phyloP scores from a whole-genome alignment of 2,888 invertebrate genomes.

The Acleris sparsana region DNA sequence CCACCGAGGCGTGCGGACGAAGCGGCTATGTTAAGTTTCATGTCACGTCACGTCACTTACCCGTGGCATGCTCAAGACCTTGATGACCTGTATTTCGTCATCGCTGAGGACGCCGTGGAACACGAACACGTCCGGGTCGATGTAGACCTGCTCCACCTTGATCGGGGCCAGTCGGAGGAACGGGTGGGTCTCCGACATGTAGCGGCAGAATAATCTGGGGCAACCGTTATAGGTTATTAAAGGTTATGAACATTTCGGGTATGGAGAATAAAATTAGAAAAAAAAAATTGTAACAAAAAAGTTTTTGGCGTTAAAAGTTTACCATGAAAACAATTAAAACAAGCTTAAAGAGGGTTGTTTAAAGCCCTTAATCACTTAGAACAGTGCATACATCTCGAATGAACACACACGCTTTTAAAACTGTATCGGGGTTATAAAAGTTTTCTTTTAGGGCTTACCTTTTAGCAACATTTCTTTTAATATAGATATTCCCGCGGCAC shows the following conservation, averaged over 20 bases:
- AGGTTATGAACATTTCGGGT: slow-evolving; percentile 62
- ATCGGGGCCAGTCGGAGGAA: too few relatives aligned
- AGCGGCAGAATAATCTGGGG: slow-evolving; percentile 47
- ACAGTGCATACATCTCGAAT: slow-evolving; percentile 83
- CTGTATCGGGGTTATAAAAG: too few relatives aligned
- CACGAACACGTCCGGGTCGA: slow-evolving; percentile 90
- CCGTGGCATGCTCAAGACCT: slow-evolving; percentile 93
- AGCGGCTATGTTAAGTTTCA: too few relatives aligned
- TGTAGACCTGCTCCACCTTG: too few relatives aligned
- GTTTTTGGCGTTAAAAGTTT: too few relatives aligned
- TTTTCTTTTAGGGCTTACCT: slow-evolving; percentile 46
- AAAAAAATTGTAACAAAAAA: too few relatives aligned
- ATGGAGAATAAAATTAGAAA: too few relatives aligned
- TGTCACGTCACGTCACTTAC: slow-evolving; percentile 70
- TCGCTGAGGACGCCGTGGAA: slow-evolving; percentile 96
- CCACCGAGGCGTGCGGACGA: too few relatives aligned
- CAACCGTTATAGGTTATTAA: slow-evolving; percentile 92
- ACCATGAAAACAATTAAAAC: too few relatives aligned
- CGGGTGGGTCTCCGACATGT: too few relatives aligned
- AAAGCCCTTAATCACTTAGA: too few relatives aligned
- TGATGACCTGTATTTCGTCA: slow-evolving; percentile 92
- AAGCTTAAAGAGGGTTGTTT: too few relatives aligned
- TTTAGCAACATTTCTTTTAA: slow-evolving; percentile 59
- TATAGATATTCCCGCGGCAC: slow-evolving; percentile 89
- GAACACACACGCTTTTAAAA: slow-evolving; percentile 85